Evolutionary conservation across 2,113 vertebrate species (phyloP).

Genomic region (Eublepharis macularius): DNA sequence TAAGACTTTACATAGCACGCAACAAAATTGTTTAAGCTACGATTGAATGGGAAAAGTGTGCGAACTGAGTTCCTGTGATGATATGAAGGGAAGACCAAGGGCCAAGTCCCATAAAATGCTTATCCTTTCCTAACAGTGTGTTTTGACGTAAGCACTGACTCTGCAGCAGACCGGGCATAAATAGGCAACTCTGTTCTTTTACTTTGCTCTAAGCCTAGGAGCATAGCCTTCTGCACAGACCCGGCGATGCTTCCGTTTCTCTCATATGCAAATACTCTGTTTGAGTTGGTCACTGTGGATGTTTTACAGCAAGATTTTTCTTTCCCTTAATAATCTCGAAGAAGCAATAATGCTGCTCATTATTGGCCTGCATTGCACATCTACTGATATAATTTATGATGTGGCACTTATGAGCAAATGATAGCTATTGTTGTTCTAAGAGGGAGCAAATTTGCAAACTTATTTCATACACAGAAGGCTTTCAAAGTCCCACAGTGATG

Average conservation of each 20-base stretch:
- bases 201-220: not conserved
- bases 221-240: not conserved
- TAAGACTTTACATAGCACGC: not conserved
- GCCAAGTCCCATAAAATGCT: not conserved
- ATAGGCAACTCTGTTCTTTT: conserved; percentile 31
- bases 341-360: conserved; percentile 10
- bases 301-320: conserved; percentile 38
- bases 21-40: not conserved
- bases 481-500: conserved; percentile 72
- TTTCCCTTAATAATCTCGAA: conserved; percentile 31
- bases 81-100: not conserved
- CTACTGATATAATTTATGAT: conserved; percentile 51
- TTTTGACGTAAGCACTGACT: conserved; percentile 33
- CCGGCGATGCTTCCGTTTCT: conserved; percentile 32
- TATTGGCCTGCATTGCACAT: conserved; percentile 41
- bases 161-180: not conserved
- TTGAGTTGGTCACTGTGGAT: not conserved
- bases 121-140: not conserved
- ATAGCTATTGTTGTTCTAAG: conserved; percentile 48
- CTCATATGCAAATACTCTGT: conserved; percentile 60
- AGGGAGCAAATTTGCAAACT: conserved; percentile 50
- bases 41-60: not conserved
- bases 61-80: not conserved
- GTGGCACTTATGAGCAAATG: conserved; percentile 52
- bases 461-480: conserved; percentile 72